Percentiles rank a stretch among this genome's conserved stretches.
These are phyloP conservation scores for Rhabdomys pumilio DNA, from an alignment of 2,797 vertebrate species.

Conservation along the genomic window DNA sequence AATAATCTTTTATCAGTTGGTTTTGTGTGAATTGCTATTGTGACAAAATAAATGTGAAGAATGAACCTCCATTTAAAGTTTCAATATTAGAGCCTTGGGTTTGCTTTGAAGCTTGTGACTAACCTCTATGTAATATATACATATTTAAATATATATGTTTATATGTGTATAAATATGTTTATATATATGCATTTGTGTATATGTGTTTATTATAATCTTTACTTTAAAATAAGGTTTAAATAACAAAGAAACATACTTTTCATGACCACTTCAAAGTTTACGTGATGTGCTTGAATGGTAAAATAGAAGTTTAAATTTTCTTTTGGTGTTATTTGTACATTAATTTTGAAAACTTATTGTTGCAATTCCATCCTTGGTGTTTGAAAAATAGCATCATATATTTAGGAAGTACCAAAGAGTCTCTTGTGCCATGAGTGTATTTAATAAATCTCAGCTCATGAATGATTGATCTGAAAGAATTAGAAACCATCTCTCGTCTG, in stretches of 20 bases:
- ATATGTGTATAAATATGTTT: not conserved
- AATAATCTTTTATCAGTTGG: conserved; percentile 1
- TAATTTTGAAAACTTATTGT: not conserved
- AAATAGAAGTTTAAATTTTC: not conserved
- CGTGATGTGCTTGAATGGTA: not conserved
- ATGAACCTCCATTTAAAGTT: not conserved
- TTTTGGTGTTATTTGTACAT: not conserved
- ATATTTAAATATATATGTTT: too few species aligned
- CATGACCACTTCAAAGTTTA: not conserved
- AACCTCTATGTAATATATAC: not conserved
- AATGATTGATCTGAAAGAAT: conserved; percentile 75
- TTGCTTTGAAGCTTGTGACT: not conserved
- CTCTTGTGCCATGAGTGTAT: not conserved
- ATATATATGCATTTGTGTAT: not conserved
- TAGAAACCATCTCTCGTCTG: conserved; percentile 66
- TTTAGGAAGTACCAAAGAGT: not conserved
- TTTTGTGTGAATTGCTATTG: not conserved
- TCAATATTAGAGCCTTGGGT: not conserved
- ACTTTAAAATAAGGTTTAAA: not conserved
- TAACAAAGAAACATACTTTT: not conserved
- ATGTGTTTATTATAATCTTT: not conserved
- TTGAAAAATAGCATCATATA: not conserved
- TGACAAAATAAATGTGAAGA: conserved; percentile 49
- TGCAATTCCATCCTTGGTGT: conserved; percentile 12
- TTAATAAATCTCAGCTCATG: conserved; percentile 72